These are phyloP conservation scores for Forbesichthys agassizii DNA, from an alignment of 2,113 vertebrate genomes.

Conservation along the genomic window DNA sequence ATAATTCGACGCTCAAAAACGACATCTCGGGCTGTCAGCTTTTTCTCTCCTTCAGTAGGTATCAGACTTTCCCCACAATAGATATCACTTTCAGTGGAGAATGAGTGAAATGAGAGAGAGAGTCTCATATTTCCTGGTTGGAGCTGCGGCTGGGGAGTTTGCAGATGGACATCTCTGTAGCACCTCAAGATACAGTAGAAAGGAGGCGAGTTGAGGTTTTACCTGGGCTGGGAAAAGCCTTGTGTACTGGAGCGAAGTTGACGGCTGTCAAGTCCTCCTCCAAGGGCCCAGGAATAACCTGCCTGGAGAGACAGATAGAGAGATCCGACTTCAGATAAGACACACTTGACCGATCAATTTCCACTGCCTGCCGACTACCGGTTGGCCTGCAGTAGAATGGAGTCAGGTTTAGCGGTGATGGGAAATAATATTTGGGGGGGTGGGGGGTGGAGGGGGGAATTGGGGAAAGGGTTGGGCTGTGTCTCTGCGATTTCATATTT, in stretches of 20 bases:
- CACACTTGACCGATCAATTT: slow-evolving; percentile 20
- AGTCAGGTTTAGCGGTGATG: neutral
- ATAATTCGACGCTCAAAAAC: slow-evolving; percentile 88
- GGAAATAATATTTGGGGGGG: neutral
- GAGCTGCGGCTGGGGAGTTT: slow-evolving; percentile 77
- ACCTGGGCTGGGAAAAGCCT: slow-evolving; percentile 59
- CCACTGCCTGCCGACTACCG: slow-evolving; percentile 14
- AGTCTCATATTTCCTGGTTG: slow-evolving; percentile 67
- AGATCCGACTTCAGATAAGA: slow-evolving; percentile 6
- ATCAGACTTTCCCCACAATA: slow-evolving; percentile 6
- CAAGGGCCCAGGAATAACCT: neutral
- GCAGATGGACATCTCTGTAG: slow-evolving; percentile 85
- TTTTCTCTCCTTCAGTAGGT: neutral
- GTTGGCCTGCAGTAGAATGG: neutral
- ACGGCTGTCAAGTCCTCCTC: slow-evolving; percentile 77
- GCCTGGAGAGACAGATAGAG: slow-evolving; percentile 6
- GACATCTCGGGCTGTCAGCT: slow-evolving; percentile 87
- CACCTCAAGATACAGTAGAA: no score
- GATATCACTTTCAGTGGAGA: slow-evolving; percentile 81
- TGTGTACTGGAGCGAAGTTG: slow-evolving; percentile 83
- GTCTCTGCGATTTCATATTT: no score
- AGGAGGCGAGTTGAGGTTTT: no score
- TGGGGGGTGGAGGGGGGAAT: neutral
- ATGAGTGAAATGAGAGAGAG: slow-evolving; percentile 78
- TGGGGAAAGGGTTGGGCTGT: neutral